These are phyloP conservation scores for Tylochromis polylepis DNA, from an alignment of 2,113 vertebrate species.

Conservation along the genomic window DNA sequence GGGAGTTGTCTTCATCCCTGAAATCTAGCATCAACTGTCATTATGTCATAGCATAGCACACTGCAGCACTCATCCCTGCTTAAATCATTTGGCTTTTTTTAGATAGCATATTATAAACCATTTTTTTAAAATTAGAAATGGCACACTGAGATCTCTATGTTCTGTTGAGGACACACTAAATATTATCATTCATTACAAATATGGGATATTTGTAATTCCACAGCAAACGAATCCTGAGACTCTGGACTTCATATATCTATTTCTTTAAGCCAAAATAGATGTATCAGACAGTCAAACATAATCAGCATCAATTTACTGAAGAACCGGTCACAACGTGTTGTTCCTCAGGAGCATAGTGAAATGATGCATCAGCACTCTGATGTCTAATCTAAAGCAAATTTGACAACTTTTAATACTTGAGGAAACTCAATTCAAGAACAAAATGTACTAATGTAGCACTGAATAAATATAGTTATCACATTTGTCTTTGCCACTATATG, in stretches of 20 bases:
- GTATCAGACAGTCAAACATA: background rate
- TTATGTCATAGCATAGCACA: background rate
- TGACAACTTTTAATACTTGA: background rate
- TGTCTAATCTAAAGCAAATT: background rate
- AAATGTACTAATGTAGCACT: background rate
- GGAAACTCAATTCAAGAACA: background rate
- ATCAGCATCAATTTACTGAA: background rate
- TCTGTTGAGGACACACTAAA: background rate
- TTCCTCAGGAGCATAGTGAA: background rate
- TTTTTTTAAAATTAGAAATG: background rate
- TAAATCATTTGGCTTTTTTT: background rate
- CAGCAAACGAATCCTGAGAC: background rate
- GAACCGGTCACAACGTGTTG: background rate
- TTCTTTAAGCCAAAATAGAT: background rate
- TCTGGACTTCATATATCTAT: background rate
- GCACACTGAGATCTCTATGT: background rate
- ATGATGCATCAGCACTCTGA: background rate
- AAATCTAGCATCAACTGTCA: background rate
- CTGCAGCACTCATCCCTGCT: background rate
- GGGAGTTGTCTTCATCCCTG: background rate
- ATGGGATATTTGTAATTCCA: background rate
- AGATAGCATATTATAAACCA: background rate
- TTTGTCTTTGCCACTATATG: background rate
- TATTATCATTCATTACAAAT: background rate
- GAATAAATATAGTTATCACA: constrained; percentile 4